Base-by-base conservation (phyloP, 2,888 invertebrate species). In the Dicroscelio sp. region DNA sequence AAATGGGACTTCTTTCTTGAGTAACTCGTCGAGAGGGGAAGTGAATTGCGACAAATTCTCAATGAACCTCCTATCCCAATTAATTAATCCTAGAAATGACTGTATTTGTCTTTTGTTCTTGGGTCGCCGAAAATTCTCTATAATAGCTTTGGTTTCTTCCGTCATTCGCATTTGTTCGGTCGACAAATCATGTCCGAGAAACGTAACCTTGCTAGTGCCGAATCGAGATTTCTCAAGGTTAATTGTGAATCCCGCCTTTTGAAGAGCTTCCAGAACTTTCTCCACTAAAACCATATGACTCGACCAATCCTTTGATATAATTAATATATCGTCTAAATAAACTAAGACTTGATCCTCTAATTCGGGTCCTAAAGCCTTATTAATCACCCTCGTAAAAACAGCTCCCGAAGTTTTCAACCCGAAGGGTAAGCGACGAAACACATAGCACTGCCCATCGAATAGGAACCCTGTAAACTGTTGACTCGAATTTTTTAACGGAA, bases 61-160 rank as follows among this genome's bases (percentile, higher is more conserved):
- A 0, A 43, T 43, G 25, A 71, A 71, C 27, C 43, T 20, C 4
- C 71, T 38, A 20, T 71, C 71, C 43, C 71, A 71, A 48, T 71
- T 71, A 27, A 71, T 25, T 43, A 71, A 27, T n/a, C 71, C 71
- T 1, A 71, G 71, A 27, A 71, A 71, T 5, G 43, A 71, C 27
- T 71, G 71, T 20, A 71, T 14, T 25, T 71, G 71, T 17, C 27
- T 43, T 43, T 43, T 38, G 38, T 12, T 12, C 23, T 14, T 38
- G 38, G n/a, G 43, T n/a, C 12, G 23, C 27, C 10, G 10, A 43
- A 48, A 48, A 71, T 12, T 12, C 12, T 5, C 6, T 27, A 43
- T n/a, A n/a, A n/a, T n/a, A n/a, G n/a, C n/a, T n/a, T n/a, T n/a
- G 10, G 71, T 71, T 43, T 71, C 71, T 14, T 71, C 27, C 0